Conservation (phyloP, 2,888 invertebrate species). For the Mycalesis mineus region DNA sequence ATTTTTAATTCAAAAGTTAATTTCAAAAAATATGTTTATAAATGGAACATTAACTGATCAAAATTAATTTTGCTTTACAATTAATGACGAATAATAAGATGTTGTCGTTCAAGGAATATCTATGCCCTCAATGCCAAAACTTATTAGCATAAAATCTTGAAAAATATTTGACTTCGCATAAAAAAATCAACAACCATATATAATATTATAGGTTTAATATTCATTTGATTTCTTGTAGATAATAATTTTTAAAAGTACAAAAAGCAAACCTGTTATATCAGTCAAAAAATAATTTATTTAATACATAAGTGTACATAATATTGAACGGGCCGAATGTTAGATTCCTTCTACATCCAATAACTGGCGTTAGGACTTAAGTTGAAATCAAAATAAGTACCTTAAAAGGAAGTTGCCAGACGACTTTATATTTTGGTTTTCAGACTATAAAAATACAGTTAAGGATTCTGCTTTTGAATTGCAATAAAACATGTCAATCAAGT, state of each 20-base stretch:
- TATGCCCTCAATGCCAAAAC: neutral
- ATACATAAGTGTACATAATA: slow-evolving; percentile 12
- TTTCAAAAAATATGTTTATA: too few relatives aligned
- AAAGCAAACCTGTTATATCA: slow-evolving; percentile 35
- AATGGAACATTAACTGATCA: too few relatives aligned
- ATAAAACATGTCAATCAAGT: too few relatives aligned
- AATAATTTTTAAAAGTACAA: slow-evolving; percentile 25
- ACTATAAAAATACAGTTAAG: neutral
- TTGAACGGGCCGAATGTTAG: slow-evolving; percentile 16
- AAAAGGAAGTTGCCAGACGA: neutral
- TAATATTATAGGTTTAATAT: slow-evolving; percentile 18
- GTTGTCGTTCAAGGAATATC: neutral
- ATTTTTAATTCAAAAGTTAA: too few relatives aligned
- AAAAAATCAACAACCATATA: slow-evolving; percentile 24
- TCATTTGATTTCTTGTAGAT: slow-evolving; percentile 24
- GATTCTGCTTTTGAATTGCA: too few relatives aligned
- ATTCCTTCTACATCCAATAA: slow-evolving; percentile 16
- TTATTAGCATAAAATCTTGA: neutral
- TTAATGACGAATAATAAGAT: neutral
- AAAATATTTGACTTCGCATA: slow-evolving; percentile 4
- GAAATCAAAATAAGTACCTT: slow-evolving; percentile 12
- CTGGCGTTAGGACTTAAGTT: slow-evolving; percentile 3
- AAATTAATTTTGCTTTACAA: too few relatives aligned
- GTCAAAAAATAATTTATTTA: slow-evolving; percentile 36
- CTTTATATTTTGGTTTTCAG: neutral